A percentile compares a stretch with the other conserved stretches of the same genome.
Evolutionary conservation across 2,797 vertebrate species (phyloP).

Genomic region (Poecilia velifera): DNA sequence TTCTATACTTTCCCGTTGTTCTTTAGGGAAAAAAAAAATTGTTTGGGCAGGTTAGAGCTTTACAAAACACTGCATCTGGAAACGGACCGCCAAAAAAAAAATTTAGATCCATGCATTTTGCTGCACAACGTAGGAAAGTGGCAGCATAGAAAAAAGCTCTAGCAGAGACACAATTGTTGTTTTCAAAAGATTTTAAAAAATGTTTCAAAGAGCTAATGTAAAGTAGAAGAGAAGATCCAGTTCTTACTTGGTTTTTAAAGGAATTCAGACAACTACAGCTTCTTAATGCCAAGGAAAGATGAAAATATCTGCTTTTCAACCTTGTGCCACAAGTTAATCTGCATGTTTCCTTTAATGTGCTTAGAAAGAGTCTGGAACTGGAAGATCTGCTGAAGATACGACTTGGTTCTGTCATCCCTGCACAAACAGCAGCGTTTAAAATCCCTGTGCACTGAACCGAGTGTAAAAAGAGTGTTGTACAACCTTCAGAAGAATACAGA

Average conservation of each 20-base stretch:
- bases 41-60: neutral
- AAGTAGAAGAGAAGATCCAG: neutral
- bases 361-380: constrained; percentile 1
- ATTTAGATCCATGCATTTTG: neutral
- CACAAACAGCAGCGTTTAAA: constrained; percentile 25
- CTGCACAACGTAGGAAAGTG: neutral
- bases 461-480: neutral
- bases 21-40: neutral
- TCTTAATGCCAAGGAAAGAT: neutral
- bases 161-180: neutral
- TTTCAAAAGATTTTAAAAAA: neutral
- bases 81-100: neutral
- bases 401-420: constrained; percentile 16
- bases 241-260: neutral
- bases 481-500: neutral
- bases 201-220: neutral
- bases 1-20: neutral
- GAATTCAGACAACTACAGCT: neutral
- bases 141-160: neutral
- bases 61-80: neutral
- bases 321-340: neutral
- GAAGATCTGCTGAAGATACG: constrained; percentile 13
- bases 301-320: neutral
- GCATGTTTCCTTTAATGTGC: constrained; percentile 1
- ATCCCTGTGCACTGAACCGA: constrained; percentile 1